A percentile compares a stretch with the other conserved stretches of the same genome.
phyloP scores from a whole-genome alignment of 2,888 invertebrate genomes.

The Acrocyrtus sp. region DNA sequence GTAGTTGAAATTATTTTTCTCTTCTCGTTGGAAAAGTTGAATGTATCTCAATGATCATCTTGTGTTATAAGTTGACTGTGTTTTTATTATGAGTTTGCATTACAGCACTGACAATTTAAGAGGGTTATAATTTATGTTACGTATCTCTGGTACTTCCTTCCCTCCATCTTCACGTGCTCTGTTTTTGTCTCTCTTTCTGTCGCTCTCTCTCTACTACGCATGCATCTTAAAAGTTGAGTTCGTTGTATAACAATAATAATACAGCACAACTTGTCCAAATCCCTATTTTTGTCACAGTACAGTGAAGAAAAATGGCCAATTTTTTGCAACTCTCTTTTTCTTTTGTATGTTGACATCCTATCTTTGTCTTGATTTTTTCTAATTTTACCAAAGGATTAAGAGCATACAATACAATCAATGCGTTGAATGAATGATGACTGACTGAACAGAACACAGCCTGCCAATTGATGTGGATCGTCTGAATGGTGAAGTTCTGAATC shows the following conservation, averaged over 20 bases:
- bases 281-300: constrained; percentile 9
- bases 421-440: constrained; percentile 58
- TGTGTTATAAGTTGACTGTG: too few species aligned
- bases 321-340: constrained; percentile 39
- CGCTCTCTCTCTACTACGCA: constrained; percentile 7
- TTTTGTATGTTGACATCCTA: constrained; percentile 57
- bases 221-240: not conserved
- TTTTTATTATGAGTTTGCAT: too few species aligned
- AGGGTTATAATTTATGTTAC: too few species aligned
- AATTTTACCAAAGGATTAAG: constrained; percentile 55
- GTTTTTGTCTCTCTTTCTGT: not conserved
- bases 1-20: too few species aligned
- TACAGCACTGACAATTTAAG: too few species aligned
- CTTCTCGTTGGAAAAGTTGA: too few species aligned
- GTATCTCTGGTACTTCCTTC: too few species aligned
- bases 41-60: too few species aligned
- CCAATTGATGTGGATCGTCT: constrained; percentile 63
- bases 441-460: constrained; percentile 63
- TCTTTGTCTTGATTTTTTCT: constrained; percentile 55
- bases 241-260: too few species aligned
- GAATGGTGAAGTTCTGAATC: constrained; percentile 62
- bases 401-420: constrained; percentile 57
- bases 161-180: too few species aligned
- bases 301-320: constrained; percentile 12
- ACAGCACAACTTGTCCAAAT: too few species aligned